Percentiles rank a stretch among this genome's conserved stretches.
These are phyloP conservation scores for Rhadinocentrus ornatus DNA, from an alignment of 2,797 vertebrate genomes.

Conservation along the genomic window DNA sequence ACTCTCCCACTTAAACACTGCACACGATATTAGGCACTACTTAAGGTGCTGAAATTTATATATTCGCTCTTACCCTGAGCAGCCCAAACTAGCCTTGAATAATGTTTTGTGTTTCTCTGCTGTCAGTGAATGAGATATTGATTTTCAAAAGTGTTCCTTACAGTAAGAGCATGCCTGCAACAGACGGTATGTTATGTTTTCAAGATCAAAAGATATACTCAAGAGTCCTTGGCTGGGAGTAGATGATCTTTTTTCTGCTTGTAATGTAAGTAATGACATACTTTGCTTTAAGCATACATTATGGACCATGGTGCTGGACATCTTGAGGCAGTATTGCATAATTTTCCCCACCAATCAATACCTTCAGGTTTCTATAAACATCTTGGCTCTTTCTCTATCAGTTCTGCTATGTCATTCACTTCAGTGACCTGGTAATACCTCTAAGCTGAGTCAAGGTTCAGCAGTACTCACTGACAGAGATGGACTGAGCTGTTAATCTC, in stretches of 20 bases:
- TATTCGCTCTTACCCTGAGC: constrained; percentile 18
- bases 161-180: constrained; percentile 39
- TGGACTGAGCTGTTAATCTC: constrained; percentile 81
- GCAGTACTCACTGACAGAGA: constrained; percentile 71
- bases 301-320: background rate
- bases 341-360: constrained; percentile 38
- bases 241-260: constrained; percentile 26
- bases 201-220: constrained; percentile 33
- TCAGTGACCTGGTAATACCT: constrained; percentile 72
- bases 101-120: constrained; percentile 47
- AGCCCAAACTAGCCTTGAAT: constrained; percentile 46
- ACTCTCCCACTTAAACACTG: constrained; percentile 22
- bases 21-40: constrained; percentile 12
- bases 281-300: background rate
- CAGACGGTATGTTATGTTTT: constrained; percentile 27
- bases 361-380: constrained; percentile 38
- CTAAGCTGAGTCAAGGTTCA: constrained; percentile 77
- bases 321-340: constrained; percentile 40
- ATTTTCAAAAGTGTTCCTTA: constrained; percentile 59
- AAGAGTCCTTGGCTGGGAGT: constrained; percentile 4
- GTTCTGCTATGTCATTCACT: constrained; percentile 61
- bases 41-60: constrained; percentile 29
- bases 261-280: constrained; percentile 29
- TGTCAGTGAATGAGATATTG: constrained; percentile 61
- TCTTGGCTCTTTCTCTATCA: constrained; percentile 22